Evolutionary conservation across 2,888 invertebrate genomes (phyloP).

Genomic region (Panopea generosa): DNA sequence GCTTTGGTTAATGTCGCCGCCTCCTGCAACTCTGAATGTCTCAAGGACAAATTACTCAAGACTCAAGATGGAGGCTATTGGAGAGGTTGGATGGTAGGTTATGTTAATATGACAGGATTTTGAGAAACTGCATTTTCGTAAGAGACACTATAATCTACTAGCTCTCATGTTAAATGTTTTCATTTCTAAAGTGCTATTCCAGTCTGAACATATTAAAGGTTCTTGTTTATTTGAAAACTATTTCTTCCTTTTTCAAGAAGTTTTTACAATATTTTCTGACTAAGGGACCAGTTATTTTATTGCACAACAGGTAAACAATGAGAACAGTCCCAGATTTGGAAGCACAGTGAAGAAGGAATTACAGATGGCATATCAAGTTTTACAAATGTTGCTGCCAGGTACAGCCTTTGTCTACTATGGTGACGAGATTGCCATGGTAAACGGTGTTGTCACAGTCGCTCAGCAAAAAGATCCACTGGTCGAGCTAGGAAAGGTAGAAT

Average conservation of each 20-base stretch:
- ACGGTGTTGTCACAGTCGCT: slow-evolving; percentile 79
- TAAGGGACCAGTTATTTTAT: too few species aligned
- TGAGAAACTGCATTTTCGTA: too few species aligned
- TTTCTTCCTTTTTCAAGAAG: too few species aligned
- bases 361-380: too few species aligned
- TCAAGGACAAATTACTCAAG: slow-evolving; percentile 56
- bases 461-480: slow-evolving; percentile 33
- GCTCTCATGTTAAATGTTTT: too few species aligned
- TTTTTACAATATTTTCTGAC: too few species aligned
- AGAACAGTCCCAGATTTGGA: slow-evolving; percentile 79
- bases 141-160: too few species aligned
- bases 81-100: slow-evolving; percentile 86
- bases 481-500: not conserved
- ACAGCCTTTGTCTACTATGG: slow-evolving; percentile 95
- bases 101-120: too few species aligned
- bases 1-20: slow-evolving; percentile 21
- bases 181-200: too few species aligned
- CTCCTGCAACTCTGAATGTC: slow-evolving; percentile 64
- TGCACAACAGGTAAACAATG: slow-evolving; percentile 84
- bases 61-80: slow-evolving; percentile 45
- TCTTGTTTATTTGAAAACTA: too few species aligned
- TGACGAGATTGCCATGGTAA: slow-evolving; percentile 94
- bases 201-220: too few species aligned
- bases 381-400: slow-evolving; percentile 93
- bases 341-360: slow-evolving; percentile 87